Evolutionary conservation across 2,888 invertebrate species (phyloP).

Genomic region (Iphiclides podalirius): DNA sequence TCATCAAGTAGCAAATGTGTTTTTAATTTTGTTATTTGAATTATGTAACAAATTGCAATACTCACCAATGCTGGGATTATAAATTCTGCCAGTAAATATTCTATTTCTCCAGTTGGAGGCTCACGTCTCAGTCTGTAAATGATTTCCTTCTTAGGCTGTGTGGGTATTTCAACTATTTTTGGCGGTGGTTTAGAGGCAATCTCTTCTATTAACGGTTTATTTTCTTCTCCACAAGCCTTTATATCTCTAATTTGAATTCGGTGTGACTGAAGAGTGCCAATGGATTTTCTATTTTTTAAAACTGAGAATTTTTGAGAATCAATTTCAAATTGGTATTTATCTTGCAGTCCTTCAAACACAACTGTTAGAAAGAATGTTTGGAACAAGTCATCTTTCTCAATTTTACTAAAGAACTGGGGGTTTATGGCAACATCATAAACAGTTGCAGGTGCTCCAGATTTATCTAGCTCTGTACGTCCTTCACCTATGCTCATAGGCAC

Average conservation of each 20-base stretch:
- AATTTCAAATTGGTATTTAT: constrained; percentile 87
- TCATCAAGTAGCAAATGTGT: too few relatives aligned
- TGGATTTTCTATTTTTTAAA: constrained; percentile 86
- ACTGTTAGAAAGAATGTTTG: constrained; percentile 89
- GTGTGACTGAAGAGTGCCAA: constrained; percentile 87
- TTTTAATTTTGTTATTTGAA: too few relatives aligned
- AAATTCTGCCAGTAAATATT: constrained; percentile 81
- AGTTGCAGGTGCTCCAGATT: constrained; percentile 85
- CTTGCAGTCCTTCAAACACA: constrained; percentile 85
- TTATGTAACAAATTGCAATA: too few relatives aligned
- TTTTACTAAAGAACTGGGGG: constrained; percentile 87
- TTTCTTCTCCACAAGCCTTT: constrained; percentile 57
- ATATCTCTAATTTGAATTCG: constrained; percentile 86
- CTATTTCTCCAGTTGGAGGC: constrained; percentile 74
- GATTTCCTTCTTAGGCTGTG: constrained; percentile 60
- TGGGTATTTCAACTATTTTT: constrained; percentile 29
- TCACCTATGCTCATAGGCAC: constrained; percentile 96
- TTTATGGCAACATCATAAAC: constrained; percentile 93
- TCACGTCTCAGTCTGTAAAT: constrained; percentile 81
- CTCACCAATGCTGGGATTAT: constrained; percentile 80
- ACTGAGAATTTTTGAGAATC: constrained; percentile 83
- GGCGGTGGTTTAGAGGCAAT: constrained; percentile 49
- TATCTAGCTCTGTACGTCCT: constrained; percentile 88
- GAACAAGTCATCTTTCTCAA: constrained; percentile 85
- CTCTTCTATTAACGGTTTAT: constrained; percentile 81